These are phyloP conservation scores for Battus philenor DNA, from an alignment of 1,140 invertebrate genomes.

Conservation along the genomic window DNA sequence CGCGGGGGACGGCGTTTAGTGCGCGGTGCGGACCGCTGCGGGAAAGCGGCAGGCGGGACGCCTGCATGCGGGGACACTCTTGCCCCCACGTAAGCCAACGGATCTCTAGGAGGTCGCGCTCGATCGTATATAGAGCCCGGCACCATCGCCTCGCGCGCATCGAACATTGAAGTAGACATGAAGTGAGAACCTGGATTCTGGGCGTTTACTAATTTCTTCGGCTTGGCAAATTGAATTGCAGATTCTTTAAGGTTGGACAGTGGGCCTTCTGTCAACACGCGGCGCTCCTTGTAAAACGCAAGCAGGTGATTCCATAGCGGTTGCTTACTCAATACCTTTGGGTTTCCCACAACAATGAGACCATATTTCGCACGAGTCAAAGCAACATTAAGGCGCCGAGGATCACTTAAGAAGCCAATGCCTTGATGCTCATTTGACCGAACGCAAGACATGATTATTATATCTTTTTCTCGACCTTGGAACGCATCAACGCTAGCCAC, in stretches of 20 bases:
- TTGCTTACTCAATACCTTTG: conserved; percentile 98
- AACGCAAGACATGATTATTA: conserved; percentile 99
- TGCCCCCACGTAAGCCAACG: conserved; percentile 94
- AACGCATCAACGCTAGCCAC: conserved; percentile 99
- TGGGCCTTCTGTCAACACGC: conserved; percentile 98
- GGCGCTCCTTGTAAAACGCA: conserved; percentile 98
- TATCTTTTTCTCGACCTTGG: conserved; percentile 98
- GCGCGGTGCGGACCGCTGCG: conserved; percentile 86
- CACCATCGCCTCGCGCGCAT: conserved; percentile 92
- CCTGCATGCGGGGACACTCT: conserved; percentile 86
- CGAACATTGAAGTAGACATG: conserved; percentile 97
- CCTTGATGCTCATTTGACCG: conserved; percentile 94
- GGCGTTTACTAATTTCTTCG: conserved; percentile 95
- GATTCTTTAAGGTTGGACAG: conserved; percentile 98
- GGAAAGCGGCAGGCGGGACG: conserved; percentile 90
- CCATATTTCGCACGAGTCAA: conserved; percentile 98
- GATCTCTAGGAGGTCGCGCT: conserved; percentile 80
- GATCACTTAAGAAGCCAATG: conserved; percentile 98
- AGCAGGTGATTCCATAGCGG: conserved; percentile 98
- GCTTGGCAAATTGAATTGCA: conserved; percentile 97
- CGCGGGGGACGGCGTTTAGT: conserved; percentile 58
- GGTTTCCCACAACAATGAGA: conserved; percentile 99
- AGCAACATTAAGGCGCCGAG: conserved; percentile 97
- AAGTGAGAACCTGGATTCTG: conserved; percentile 97
- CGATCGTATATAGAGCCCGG: conserved; percentile 82